Conservation (phyloP, 64 coral and sea anemone genomes). For the Anthopleura sola region DNA sequence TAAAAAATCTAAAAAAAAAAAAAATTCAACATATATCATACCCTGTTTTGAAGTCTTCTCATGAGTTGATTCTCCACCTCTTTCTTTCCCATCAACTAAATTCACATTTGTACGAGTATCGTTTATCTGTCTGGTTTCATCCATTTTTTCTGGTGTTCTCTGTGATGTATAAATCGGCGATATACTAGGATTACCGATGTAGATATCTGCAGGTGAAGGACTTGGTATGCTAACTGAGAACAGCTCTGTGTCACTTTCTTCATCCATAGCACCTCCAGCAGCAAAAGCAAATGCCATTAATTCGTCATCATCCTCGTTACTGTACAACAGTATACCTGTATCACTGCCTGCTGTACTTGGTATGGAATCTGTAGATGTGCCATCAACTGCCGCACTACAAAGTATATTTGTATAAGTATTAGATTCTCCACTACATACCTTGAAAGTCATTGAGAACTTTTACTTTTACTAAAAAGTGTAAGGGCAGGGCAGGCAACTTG, state of each 20-base stretch:
- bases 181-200: background rate
- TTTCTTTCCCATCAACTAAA: background rate
- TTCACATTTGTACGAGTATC: background rate
- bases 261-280: slow-evolving; percentile 38
- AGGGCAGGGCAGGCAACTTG: too few species aligned
- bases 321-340: background rate
- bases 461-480: too few species aligned
- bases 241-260: slow-evolving; percentile 68
- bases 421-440: too few species aligned
- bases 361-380: background rate
- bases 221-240: slow-evolving; percentile 42
- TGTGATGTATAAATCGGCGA: background rate
- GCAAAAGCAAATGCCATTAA: slow-evolving; percentile 64
- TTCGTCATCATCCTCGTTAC: slow-evolving; percentile 31
- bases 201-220: background rate
- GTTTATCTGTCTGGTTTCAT: background rate
- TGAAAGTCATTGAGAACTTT: too few species aligned
- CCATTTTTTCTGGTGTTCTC: background rate
- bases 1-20: background rate
- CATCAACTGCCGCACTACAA: background rate
- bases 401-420: background rate
- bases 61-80: background rate
- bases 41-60: background rate
- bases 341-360: background rate
- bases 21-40: background rate